Conservation (phyloP, 2,113 vertebrate species). For the Sceloporus tristichus region DNA sequence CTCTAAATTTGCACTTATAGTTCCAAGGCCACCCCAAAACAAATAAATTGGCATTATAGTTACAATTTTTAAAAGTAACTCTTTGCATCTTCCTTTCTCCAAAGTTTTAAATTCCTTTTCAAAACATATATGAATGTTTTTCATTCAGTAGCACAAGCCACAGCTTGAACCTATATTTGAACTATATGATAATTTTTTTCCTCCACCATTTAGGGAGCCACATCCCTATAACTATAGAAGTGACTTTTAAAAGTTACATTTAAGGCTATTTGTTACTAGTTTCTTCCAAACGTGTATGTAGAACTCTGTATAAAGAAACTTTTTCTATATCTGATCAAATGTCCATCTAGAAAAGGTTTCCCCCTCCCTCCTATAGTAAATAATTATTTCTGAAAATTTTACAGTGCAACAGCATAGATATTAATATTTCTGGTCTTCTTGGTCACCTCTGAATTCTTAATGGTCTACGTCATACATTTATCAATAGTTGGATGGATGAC, state of each 20-base stretch:
- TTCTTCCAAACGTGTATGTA: no score
- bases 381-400: neutral
- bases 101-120: neutral
- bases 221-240: neutral
- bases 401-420: neutral
- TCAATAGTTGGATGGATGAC: no score
- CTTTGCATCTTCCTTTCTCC: neutral
- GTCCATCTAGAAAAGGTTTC: neutral
- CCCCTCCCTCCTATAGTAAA: neutral
- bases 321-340: neutral
- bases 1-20: neutral
- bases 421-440: neutral
- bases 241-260: neutral
- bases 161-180: neutral
- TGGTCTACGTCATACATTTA: no score
- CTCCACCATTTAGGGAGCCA: neutral
- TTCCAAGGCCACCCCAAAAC: neutral
- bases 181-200: neutral
- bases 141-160: no score
- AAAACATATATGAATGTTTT: no score
- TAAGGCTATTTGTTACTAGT: no score
- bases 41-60: neutral
- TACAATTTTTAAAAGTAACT: neutral
- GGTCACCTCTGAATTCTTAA: neutral
- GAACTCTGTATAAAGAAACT: neutral